These are phyloP conservation scores for Ammospiza nelsoni DNA, from an alignment of 2,113 vertebrate genomes.

Conservation along the genomic window DNA sequence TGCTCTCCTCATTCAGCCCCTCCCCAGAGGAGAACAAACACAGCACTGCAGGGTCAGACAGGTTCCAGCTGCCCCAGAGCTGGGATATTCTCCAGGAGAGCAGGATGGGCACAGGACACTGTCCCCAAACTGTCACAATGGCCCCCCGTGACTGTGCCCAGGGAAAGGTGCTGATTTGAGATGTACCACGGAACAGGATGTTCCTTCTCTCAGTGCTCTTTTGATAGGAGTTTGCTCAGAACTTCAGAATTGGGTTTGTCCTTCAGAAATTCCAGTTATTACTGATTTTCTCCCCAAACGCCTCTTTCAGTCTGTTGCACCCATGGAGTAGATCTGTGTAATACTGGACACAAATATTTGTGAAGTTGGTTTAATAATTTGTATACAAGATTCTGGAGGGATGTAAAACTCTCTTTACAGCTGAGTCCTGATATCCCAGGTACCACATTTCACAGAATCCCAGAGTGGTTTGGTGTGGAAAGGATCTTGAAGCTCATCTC, in stretches of 20 bases:
- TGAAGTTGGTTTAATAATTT: background rate
- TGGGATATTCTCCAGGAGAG: accelerated
- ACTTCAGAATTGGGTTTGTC: background rate
- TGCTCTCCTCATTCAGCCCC: background rate
- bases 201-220: background rate
- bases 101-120: background rate
- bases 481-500: background rate
- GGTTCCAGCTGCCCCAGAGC: accelerated
- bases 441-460: accelerated
- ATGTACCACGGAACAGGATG: accelerated
- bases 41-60: background rate
- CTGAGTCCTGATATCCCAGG: background rate
- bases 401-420: background rate
- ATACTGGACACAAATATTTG: too few relatives aligned
- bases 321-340: accelerated
- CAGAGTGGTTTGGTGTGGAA: background rate
- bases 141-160: background rate
- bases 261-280: background rate
- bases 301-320: background rate
- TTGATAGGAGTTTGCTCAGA: accelerated
- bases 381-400: background rate
- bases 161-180: background rate
- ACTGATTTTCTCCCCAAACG: background rate
- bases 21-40: accelerated
- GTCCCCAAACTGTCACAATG: background rate